Evolutionary conservation across 2,888 invertebrate genomes (phyloP).

Genomic region (Steinernema scapterisci): DNA sequence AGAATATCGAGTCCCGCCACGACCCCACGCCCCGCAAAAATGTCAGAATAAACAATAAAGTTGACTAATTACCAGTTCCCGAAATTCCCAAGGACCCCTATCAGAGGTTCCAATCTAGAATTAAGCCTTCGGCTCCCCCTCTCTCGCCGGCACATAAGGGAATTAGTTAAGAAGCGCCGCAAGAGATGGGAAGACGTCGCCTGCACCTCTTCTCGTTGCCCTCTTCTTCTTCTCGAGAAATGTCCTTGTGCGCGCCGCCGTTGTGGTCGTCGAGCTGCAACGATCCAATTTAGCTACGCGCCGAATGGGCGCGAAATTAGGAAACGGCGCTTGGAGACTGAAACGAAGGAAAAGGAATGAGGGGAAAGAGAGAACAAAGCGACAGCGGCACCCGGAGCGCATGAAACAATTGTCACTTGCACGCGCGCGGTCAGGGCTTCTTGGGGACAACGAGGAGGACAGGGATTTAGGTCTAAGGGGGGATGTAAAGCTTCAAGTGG

Average conservation of each 20-base stretch:
- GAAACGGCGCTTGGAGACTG: constrained; percentile 4
- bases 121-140: background rate
- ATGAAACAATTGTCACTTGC: constrained; percentile 32
- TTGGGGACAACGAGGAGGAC: background rate
- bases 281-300: constrained; percentile 27
- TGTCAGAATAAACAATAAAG: too few relatives aligned
- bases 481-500: constrained; percentile 7
- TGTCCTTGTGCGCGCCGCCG: constrained; percentile 14
- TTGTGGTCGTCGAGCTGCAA: background rate
- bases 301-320: constrained; percentile 31
- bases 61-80: too few relatives aligned
- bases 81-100: background rate
- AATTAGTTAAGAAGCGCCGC: constrained; percentile 2
- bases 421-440: background rate
- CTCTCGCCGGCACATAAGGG: constrained; percentile 19
- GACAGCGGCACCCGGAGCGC: constrained; percentile 5
- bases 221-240: constrained; percentile 24
- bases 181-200: background rate
- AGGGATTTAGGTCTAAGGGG: background rate
- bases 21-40: too few relatives aligned
- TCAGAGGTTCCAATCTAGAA: constrained; percentile 15
- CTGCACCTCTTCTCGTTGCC: constrained; percentile 1
- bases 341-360: background rate
- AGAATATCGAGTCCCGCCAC: too few relatives aligned
- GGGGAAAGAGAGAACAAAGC: background rate